phyloP scores from a whole-genome alignment of 2,888 invertebrate genomes.

The Temnothorax ravouxi region DNA sequence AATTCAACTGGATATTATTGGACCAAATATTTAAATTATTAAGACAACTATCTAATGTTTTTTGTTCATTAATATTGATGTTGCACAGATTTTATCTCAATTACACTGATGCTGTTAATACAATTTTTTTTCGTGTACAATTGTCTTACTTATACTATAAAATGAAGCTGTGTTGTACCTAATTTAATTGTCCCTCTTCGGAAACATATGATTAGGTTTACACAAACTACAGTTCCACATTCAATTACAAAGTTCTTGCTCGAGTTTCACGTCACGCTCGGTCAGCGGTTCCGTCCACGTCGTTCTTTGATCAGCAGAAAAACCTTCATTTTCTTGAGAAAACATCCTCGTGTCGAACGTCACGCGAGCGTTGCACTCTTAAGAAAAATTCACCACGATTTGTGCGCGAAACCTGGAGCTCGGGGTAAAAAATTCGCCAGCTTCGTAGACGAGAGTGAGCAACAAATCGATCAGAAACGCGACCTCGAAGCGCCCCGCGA shows the following conservation, averaged over 20 bases:
- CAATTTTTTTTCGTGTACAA: background rate
- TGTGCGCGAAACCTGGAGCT: background rate
- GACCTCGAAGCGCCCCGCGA: background rate
- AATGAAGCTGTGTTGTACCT: background rate
- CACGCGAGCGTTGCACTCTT: slow-evolving; percentile 15
- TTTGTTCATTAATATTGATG: too few species aligned
- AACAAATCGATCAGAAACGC: slow-evolving; percentile 34
- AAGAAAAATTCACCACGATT: slow-evolving; percentile 21
- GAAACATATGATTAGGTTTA: background rate
- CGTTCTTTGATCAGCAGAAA: slow-evolving; percentile 31
- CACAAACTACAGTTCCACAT: too few species aligned
- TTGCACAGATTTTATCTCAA: too few species aligned
- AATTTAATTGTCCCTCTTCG: background rate
- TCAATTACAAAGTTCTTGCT: background rate
- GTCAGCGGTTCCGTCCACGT: slow-evolving; percentile 7
- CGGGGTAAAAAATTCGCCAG: slow-evolving; percentile 20
- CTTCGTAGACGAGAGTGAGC: background rate
- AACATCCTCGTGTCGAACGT: slow-evolving; percentile 6
- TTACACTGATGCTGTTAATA: too few species aligned
- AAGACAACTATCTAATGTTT: too few species aligned
- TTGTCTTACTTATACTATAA: background rate
- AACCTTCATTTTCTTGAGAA: slow-evolving; percentile 17
- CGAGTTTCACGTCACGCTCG: background rate
- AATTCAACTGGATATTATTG: too few species aligned
- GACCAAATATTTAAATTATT: too few species aligned